Evolutionary conservation across 2,113 vertebrate species (phyloP).

Genomic region (Poecilia latipinna): DNA sequence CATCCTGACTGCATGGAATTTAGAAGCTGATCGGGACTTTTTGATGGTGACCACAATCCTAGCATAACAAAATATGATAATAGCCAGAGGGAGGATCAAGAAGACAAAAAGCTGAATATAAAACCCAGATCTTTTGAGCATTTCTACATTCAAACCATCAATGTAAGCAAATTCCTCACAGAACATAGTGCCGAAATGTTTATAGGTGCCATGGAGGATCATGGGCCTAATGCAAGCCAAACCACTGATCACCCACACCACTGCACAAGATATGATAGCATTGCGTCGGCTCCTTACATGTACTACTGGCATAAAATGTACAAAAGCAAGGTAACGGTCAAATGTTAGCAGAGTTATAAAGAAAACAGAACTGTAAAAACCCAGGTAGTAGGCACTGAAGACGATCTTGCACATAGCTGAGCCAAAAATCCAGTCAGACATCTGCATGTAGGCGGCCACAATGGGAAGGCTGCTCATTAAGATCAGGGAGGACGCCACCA

Average conservation of each 20-base stretch:
- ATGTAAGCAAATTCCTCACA: not conserved
- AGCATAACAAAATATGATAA: constrained; percentile 80
- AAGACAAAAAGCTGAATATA: constrained; percentile 81
- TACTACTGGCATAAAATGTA: too few species aligned
- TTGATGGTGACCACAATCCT: constrained; percentile 79
- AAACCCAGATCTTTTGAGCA: constrained; percentile 46
- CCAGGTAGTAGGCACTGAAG: constrained; percentile 74
- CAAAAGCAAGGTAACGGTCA: too few species aligned
- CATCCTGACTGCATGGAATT: constrained; percentile 80
- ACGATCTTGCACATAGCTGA: constrained; percentile 78
- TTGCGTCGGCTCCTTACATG: constrained; percentile 71
- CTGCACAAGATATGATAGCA: constrained; percentile 68
- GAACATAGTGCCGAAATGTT: fast-evolving
- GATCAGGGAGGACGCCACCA: constrained; percentile 83
- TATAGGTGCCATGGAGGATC: constrained; percentile 47
- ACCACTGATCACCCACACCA: constrained; percentile 78
- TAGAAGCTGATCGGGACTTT: constrained; percentile 72
- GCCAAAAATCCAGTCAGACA: constrained; percentile 80
- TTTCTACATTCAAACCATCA: fast-evolving
- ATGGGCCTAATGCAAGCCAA: constrained; percentile 75
- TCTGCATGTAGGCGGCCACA: constrained; percentile 69
- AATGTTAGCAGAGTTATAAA: constrained; percentile 85
- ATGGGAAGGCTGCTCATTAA: constrained; percentile 80
- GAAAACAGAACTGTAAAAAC: constrained; percentile 85
- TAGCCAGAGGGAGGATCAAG: constrained; percentile 51